Percentiles rank a stretch among this genome's conserved stretches.
Evolutionary conservation across 2,888 invertebrate genomes (phyloP).

Genomic region (Cryptops parisi): DNA sequence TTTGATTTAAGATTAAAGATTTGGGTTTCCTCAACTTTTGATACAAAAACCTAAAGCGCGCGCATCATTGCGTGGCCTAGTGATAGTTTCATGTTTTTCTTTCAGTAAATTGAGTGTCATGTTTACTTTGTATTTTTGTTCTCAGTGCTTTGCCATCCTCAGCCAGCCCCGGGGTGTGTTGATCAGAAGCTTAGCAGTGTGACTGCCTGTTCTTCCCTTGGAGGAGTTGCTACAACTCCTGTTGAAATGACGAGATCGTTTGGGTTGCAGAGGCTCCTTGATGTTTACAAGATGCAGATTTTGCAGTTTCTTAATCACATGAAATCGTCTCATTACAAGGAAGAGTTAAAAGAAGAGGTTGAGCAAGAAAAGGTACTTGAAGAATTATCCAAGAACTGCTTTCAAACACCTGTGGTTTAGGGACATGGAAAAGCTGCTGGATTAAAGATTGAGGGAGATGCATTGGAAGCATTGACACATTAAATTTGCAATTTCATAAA

Average conservation of each 20-base stretch:
- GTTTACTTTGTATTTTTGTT: not conserved
- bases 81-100: too few species aligned
- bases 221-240: slow-evolving; percentile 49
- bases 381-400: too few species aligned
- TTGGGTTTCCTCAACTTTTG: too few species aligned
- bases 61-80: too few species aligned
- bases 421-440: too few species aligned
- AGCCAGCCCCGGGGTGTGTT: slow-evolving; percentile 80
- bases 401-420: too few species aligned
- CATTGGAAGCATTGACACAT: too few species aligned
- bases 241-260: slow-evolving; percentile 67
- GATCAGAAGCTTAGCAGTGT: slow-evolving; percentile 63
- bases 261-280: slow-evolving; percentile 66
- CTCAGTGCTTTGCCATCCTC: slow-evolving; percentile 26
- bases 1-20: too few species aligned
- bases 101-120: not conserved
- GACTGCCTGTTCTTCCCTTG: slow-evolving; percentile 45
- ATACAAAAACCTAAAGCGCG: too few species aligned
- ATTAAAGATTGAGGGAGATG: too few species aligned
- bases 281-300: slow-evolving; percentile 72
- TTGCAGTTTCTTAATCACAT: slow-evolving; percentile 68
- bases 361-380: slow-evolving; percentile 57
- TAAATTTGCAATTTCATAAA: too few species aligned
- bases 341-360: slow-evolving; percentile 56
- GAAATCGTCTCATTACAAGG: slow-evolving; percentile 60